A percentile compares a stretch with the other conserved stretches of the same genome.
Conservation (phyloP, 2,113 vertebrate genomes). For the Toxotes jaculatrix region DNA sequence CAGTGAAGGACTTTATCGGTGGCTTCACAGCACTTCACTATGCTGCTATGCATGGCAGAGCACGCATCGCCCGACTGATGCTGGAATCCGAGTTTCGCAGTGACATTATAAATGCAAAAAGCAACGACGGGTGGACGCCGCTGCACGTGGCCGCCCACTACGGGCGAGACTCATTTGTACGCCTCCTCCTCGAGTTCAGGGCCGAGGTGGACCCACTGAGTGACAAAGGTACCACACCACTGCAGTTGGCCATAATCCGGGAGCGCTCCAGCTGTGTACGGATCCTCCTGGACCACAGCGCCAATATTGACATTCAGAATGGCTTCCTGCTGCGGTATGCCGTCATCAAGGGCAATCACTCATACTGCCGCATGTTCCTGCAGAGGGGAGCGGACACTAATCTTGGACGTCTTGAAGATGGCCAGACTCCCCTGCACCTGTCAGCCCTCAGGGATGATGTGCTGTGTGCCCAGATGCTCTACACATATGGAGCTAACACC, state of each 20-base stretch:
- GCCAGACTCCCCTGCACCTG: constrained; percentile 97
- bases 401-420: constrained; percentile 95
- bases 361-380: constrained; percentile 98
- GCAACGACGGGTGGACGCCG: constrained; percentile 98
- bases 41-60: constrained; percentile 97
- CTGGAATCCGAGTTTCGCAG: constrained; percentile 93
- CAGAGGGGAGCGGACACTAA: constrained; percentile 98
- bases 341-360: constrained; percentile 98
- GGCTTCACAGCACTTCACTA: constrained; percentile 99
- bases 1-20: constrained; percentile 97
- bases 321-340: constrained; percentile 97
- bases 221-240: constrained; percentile 97
- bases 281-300: constrained; percentile 96
- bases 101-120: constrained; percentile 98
- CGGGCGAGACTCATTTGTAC: constrained; percentile 95
- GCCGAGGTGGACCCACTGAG: constrained; percentile 97
- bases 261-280: constrained; percentile 98
- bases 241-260: constrained; percentile 97
- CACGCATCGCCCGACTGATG: constrained; percentile 96
- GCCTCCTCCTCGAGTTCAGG: constrained; percentile 96
- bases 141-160: constrained; percentile 98
- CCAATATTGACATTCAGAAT: constrained; percentile 99
- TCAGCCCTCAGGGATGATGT: constrained; percentile 97
- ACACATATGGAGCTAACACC: constrained; percentile 95
- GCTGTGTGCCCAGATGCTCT: constrained; percentile 95